Evolutionary conservation across 2,113 vertebrate genomes (phyloP), one percentile per base, ranked within the genome.

Genomic region (Phrynocephalus versicolor): DNA sequence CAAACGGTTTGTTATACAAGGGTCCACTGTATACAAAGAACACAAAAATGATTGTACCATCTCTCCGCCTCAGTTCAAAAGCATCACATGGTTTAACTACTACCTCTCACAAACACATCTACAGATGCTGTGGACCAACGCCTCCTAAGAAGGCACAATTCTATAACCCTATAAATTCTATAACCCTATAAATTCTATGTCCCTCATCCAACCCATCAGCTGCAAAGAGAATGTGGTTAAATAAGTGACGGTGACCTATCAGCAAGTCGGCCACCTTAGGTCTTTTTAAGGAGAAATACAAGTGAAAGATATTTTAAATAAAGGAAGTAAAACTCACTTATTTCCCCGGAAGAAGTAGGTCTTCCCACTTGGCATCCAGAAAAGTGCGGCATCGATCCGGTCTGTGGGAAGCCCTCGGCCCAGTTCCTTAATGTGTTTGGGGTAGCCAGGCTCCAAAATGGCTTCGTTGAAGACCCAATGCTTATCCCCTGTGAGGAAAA

Each of bases 401-500:
- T 98, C 98, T 14, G 91, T 96, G 3, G 98, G 98, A 1, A 99
- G 90, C 0, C 97, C 96, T 2, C 94, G 92, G 15, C 98, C 98
- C 89, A 99, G 67, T 35, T 98, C 97, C 81, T 93, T 95, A 30
- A 99, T 95, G 71, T 93, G 95, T 89, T 97, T 97, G 1, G 98
- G 98, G 87, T 97, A 99, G 1, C 97, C 97, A 6, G 96, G 97
- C 2, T 98, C 97, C 93, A 98, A 95, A 60, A 64, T 96, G 33
- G 97, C 96, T 94, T 99, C 97, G 0, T 94, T 97, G 90, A 97
- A 99, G 67, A 97, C 97, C 98, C 98, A 99, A 79, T 98, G 96
- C 88, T 90, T 97, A 85, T 97, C 97, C 58, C 97, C 98, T 99
- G 92, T 35, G 21, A 39, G 35, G 67, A 41, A 1, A 16, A 67